Conservation (phyloP, 1,140 invertebrate genomes). For the Tenebrio molitor region DNA sequence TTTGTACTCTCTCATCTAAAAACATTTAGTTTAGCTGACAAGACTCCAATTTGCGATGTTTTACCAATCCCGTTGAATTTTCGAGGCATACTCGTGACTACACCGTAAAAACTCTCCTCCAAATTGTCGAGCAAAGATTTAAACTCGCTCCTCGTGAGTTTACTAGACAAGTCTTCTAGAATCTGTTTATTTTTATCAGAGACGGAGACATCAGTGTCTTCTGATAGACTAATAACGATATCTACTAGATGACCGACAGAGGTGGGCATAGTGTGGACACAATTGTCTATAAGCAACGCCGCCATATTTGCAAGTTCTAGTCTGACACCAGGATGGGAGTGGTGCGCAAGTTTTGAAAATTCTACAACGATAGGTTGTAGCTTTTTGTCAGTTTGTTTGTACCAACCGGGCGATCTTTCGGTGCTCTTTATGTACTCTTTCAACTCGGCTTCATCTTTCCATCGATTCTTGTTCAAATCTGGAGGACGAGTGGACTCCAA, state of each 20-base stretch:
- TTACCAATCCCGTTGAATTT: conserved; percentile 73
- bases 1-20: conserved; percentile 71
- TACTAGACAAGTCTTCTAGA: conserved; percentile 64
- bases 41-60: conserved; percentile 2
- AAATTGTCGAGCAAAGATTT: conserved; percentile 69
- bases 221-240: conserved; percentile 71
- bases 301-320: conserved; percentile 69
- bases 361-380: conserved; percentile 68
- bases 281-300: conserved; percentile 68
- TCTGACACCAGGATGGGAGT: conserved; percentile 72
- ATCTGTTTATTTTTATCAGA: conserved; percentile 49
- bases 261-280: conserved; percentile 71
- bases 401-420: conserved; percentile 70
- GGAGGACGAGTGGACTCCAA: conserved; percentile 45
- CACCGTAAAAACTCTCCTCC: conserved; percentile 72
- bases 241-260: conserved; percentile 71
- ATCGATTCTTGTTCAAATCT: conserved; percentile 47
- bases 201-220: conserved; percentile 70
- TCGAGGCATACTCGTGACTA: conserved; percentile 71
- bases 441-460: conserved; percentile 59
- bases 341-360: conserved; percentile 67
- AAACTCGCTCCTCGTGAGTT: conserved; percentile 59
- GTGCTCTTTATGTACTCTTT: conserved; percentile 67
- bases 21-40: conserved; percentile 19
- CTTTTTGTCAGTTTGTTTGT: conserved; percentile 70